A percentile compares a stretch with the other conserved stretches of the same genome.
phyloP scores from a whole-genome alignment of 2,797 vertebrate genomes.

The Erithacus rubecula region DNA sequence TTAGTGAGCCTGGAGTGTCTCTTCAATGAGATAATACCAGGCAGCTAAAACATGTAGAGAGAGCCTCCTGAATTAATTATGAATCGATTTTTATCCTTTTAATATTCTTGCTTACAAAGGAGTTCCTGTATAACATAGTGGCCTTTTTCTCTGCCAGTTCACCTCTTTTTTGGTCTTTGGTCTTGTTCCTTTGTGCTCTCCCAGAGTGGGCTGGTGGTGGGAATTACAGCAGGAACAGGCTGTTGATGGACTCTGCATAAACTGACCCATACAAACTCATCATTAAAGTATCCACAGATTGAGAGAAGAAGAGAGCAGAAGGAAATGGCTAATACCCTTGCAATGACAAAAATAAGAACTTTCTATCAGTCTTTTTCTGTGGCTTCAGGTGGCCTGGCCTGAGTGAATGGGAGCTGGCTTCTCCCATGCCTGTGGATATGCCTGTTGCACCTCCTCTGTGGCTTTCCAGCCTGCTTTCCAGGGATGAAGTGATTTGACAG shows the following conservation, averaged over 20 bases:
- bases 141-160: background rate
- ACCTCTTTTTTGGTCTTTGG: background rate
- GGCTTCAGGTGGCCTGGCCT: background rate
- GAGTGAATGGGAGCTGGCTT: background rate
- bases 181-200: background rate
- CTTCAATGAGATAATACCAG: background rate
- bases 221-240: background rate
- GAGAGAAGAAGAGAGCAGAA: background rate
- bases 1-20: conserved; percentile 18
- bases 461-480: background rate
- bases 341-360: background rate
- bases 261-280: background rate
- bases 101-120: conserved; percentile 28
- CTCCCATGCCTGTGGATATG: background rate
- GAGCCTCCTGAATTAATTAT: conserved; percentile 2
- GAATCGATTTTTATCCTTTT: background rate
- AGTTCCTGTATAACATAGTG: background rate
- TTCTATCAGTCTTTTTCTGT: background rate
- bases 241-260: background rate
- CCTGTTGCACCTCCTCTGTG: background rate
- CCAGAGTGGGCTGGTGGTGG: background rate
- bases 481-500: background rate
- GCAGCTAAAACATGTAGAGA: background rate
- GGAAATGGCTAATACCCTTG: background rate
- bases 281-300: background rate